Conservation (phyloP, 2,797 vertebrate species). For the Lycodopsis pacificus region DNA sequence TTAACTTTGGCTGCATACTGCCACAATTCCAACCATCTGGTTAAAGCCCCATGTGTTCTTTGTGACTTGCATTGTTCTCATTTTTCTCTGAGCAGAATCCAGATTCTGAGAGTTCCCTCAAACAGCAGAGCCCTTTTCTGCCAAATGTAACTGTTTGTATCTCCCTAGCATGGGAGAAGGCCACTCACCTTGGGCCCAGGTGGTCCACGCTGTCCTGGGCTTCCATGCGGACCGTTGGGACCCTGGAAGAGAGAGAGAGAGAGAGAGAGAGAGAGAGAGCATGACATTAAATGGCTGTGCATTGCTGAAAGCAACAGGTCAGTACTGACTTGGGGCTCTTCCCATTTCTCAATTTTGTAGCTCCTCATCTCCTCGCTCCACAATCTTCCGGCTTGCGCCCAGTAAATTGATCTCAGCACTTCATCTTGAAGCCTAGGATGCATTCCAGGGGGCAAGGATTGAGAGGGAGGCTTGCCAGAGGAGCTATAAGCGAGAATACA, state of each 20-base stretch:
- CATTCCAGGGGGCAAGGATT: neutral
- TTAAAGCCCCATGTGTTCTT: neutral
- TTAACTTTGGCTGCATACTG: neutral
- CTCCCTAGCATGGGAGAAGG: neutral
- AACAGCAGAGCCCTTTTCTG: neutral
- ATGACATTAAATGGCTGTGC: neutral
- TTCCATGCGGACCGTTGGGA: slow-evolving; percentile 91
- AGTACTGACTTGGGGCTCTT: neutral
- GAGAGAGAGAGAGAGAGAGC: slow-evolving; percentile 33
- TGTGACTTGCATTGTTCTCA: neutral
- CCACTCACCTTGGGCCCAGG: slow-evolving; percentile 92
- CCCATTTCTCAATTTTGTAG: neutral
- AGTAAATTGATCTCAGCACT: neutral
- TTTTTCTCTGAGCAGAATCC: neutral
- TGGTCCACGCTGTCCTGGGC: slow-evolving; percentile 90
- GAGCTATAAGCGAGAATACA: neutral
- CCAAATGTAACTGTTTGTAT: neutral
- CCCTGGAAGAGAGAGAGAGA: slow-evolving; percentile 84
- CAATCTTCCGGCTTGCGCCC: neutral
- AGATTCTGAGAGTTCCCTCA: neutral
- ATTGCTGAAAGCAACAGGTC: slow-evolving; percentile 2
- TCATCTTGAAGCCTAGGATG: too few species aligned
- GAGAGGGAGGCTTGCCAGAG: neutral
- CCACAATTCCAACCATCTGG: neutral
- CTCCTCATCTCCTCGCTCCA: neutral